A percentile compares a stretch with the other conserved stretches of the same genome.
Evolutionary conservation across 2,888 invertebrate species (phyloP).

Genomic region (Gymnoscelis rufifasciata): DNA sequence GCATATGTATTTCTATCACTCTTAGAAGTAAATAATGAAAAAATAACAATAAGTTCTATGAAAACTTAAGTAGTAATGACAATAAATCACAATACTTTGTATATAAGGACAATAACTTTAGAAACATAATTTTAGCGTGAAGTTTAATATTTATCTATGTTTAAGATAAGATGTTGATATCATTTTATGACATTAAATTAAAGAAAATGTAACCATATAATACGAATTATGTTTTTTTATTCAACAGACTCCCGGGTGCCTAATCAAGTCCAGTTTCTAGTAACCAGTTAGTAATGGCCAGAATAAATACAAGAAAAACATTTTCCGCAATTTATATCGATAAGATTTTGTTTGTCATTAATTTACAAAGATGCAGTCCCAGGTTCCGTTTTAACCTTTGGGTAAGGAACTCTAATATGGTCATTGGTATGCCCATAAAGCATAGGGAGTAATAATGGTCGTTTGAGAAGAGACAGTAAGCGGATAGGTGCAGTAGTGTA

Average conservation of each 20-base stretch:
- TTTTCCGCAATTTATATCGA: neutral
- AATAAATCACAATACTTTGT: conserved; percentile 52
- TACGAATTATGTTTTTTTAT: neutral
- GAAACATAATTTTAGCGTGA: conserved; percentile 28
- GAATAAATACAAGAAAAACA: too few species aligned
- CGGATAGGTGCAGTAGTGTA: too few species aligned
- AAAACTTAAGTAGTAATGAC: conserved; percentile 40
- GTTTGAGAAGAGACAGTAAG: too few species aligned
- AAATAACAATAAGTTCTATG: conserved; percentile 17
- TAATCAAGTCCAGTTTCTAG: too few species aligned
- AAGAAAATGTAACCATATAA: conserved; percentile 58
- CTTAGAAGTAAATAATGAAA: neutral
- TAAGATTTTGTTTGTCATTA: neutral
- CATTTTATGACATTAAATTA: conserved; percentile 78
- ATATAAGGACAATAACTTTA: conserved; percentile 21
- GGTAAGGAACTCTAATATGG: too few species aligned
- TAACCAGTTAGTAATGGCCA: too few species aligned
- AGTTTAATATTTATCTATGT: conserved; percentile 72
- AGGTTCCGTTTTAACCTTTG: too few species aligned
- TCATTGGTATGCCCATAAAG: too few species aligned
- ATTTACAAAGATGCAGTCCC: too few species aligned
- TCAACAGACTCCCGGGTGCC: too few species aligned
- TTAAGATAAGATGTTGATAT: conserved; percentile 76
- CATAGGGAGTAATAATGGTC: too few species aligned
- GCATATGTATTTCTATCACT: neutral